Evolutionary conservation across 2,113 vertebrate genomes (phyloP).

Genomic region (Tragelaphus imberbis): DNA sequence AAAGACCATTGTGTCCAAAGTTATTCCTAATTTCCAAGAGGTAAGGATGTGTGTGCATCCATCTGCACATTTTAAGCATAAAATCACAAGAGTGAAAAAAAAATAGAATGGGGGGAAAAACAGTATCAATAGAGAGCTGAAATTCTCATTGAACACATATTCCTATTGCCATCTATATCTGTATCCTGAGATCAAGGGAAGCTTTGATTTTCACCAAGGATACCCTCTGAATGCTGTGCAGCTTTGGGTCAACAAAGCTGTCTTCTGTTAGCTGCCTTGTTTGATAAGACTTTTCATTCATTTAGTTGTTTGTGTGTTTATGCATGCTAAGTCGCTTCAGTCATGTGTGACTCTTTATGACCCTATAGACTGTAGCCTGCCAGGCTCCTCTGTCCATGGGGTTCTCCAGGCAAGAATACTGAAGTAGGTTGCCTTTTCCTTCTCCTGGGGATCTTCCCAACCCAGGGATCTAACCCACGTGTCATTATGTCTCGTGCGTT

Average conservation of each 20-base stretch:
- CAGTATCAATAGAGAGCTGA: background rate
- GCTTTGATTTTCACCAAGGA: background rate
- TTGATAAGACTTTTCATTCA: background rate
- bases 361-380: background rate
- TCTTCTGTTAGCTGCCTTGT: background rate
- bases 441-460: background rate
- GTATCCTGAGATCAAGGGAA: background rate
- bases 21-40: background rate
- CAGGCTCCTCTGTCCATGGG: background rate
- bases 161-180: background rate
- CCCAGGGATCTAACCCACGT: background rate
- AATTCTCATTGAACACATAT: background rate
- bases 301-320: background rate
- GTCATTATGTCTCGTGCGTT: background rate
- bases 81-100: background rate
- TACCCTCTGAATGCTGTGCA: rapidly evolving
- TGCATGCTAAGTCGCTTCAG: background rate
- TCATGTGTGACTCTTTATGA: background rate
- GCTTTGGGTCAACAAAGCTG: background rate
- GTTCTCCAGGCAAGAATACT: background rate
- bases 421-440: background rate
- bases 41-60: background rate
- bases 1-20: background rate
- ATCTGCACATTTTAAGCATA: background rate
- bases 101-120: background rate